Evolutionary conservation across 2,113 vertebrate species (phyloP), one percentile per base, ranked within the genome.

Genomic region (Rhineura floridana): DNA sequence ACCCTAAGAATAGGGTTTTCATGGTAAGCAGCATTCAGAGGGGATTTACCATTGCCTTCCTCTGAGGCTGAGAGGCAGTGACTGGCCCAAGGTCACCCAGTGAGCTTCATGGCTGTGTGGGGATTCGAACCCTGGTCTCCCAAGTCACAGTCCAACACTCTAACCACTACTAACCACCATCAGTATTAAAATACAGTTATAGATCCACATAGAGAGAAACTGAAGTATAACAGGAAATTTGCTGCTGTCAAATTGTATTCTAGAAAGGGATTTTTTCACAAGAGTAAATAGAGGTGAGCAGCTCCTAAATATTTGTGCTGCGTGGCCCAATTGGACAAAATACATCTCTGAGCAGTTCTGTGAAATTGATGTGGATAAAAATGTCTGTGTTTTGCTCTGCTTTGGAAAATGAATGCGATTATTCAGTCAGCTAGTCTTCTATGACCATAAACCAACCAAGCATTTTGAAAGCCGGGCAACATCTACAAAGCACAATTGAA

Each of bases 351-450:
- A 44, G 46, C 15, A 44, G 39, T 63, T 89, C 86, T 55, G 12
- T 75, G 70, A 44, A 75, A 75, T 59, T 21, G 55, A 77, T 65
- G 42, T 33, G 33, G 59, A 77, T 55, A 86, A 65, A 63, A 85
- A 23, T 48, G 19, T 12, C 75, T 81, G 9, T 44, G 36, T 81
- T 76, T 36, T 44, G 55, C 52, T n/a, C 39, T 44, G 10, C 55
- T 85, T 76, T 92, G 90, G 33, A 62, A 85, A 85, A 77, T 63
- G 55, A 85, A 85, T 63, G 42, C 36, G 73, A 46, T 63, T 63
- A 63, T 85, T 72, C 82, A 70, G 33, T 52, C 46, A 36, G 13
- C 46, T 69, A 30, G 52, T 76, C 52, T 15, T 78, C 46, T 85
- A 21, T 63, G 30, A 42, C 19, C 33, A 36, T 46, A 85, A 76